phyloP scores from a whole-genome alignment of 1,140 invertebrate genomes.

The Saxidomus purpurata region DNA sequence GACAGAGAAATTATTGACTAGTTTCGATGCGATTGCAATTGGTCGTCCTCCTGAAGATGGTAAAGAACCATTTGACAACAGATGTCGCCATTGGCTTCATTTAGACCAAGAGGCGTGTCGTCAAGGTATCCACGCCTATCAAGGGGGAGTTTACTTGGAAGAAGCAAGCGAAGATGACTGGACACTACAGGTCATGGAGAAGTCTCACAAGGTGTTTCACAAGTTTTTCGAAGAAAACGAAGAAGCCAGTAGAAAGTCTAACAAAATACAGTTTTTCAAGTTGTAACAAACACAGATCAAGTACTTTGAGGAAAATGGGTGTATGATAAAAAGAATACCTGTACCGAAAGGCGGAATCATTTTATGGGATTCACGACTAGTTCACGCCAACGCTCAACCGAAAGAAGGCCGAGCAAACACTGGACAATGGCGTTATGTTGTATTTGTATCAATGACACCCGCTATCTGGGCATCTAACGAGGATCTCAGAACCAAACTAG shows the following conservation, averaged over 20 bases:
- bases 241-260: not conserved
- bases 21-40: slow-evolving; percentile 64
- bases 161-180: too few species aligned
- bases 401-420: slow-evolving; percentile 37
- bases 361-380: slow-evolving; percentile 66
- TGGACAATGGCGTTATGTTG: slow-evolving; percentile 65
- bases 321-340: slow-evolving; percentile 52
- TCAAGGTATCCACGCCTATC: slow-evolving; percentile 67
- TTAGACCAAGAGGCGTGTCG: slow-evolving; percentile 48
- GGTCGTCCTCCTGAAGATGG: slow-evolving; percentile 62
- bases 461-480: slow-evolving; percentile 64
- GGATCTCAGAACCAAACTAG: slow-evolving; percentile 42
- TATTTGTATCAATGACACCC: slow-evolving; percentile 67
- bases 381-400: slow-evolving; percentile 65
- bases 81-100: slow-evolving; percentile 61
- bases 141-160: too few species aligned
- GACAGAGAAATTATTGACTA: slow-evolving; percentile 63
- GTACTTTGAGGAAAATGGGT: slow-evolving; percentile 57
- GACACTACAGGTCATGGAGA: too few species aligned
- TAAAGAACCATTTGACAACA: slow-evolving; percentile 53
- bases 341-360: slow-evolving; percentile 68
- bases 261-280: slow-evolving; percentile 37
- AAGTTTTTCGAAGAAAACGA: slow-evolving; percentile 56
- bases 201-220: slow-evolving; percentile 62
- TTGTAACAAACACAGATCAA: slow-evolving; percentile 16